Evolutionary conservation across 35 echinoderm and acorn worm genomes (phyloP), one percentile per base, ranked within the genome.

Genomic region (Apostichopus japonicus): DNA sequence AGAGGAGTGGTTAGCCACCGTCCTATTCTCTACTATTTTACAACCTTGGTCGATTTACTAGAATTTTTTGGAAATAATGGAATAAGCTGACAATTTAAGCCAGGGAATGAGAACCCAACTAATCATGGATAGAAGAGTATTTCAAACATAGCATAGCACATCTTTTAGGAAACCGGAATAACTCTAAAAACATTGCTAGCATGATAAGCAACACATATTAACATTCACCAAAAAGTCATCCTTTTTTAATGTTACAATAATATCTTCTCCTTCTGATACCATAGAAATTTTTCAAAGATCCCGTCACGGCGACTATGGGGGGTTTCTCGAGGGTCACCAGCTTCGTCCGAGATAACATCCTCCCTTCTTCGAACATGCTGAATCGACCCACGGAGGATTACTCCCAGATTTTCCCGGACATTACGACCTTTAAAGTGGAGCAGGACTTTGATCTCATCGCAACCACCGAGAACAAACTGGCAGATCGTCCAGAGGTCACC

Each of bases 231-330:
- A 44, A 44, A 44, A 44, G 33, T 44, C 33, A 44, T 23, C 33
- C 8, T 75, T n/a, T 72, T 75, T n/a, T 7, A 75, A 75, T 75
- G 71, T 21, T 75, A 7, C 15, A 7, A 24, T 21, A 75, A 19
- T 75, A 23, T 75, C 71, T 19, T 75, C 57, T 6, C 13, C 22
- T 72, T 25, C 6, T 89, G 6, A 53, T 52, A 8, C 54, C 54
- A 13, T 79, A 99, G 97, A 96, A 99, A 92, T 99, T 99, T 83
- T 93, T 99, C 87, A 96, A 99, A 90, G 97, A 99, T 82, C 95
- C 97, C 9, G 90, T 94, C 63, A 90, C 93, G 0, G 77, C 79
- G 16, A 99, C 95, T 1, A 93, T 99, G 95, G 97, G 97, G 19
- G 95, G 97, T 11, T 99, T 99, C 80, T 99, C 97, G 52, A 99